A percentile compares a stretch with the other conserved stretches of the same genome.
phyloP scores from a whole-genome alignment of 1,140 invertebrate genomes.

The Drosophila grimshawi region DNA sequence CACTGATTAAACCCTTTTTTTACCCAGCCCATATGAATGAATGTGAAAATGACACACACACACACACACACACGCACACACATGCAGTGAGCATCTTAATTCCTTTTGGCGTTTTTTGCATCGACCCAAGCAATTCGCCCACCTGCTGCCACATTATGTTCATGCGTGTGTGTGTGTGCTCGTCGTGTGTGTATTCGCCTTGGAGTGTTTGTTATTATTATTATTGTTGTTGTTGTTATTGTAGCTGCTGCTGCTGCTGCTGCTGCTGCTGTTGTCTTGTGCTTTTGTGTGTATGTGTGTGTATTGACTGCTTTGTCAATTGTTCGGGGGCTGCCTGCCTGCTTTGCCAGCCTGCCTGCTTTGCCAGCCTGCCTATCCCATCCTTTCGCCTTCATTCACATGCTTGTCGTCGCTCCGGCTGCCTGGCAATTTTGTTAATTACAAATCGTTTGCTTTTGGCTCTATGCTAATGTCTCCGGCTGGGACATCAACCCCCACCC shows the following conservation, averaged over 20 bases:
- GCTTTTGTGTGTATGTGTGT: slow-evolving; percentile 26
- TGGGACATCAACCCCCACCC: slow-evolving; percentile 34
- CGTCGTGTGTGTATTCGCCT: slow-evolving; percentile 46
- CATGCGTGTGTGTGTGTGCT: slow-evolving; percentile 60
- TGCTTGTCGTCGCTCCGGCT: slow-evolving; percentile 48
- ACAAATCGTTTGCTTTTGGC: slow-evolving; percentile 81
- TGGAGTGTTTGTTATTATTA: slow-evolving; percentile 78
- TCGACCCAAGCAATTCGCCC: slow-evolving; percentile 53
- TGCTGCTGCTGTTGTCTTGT: slow-evolving; percentile 7
- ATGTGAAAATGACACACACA: slow-evolving; percentile 50
- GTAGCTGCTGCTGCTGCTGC: too few relatives aligned
- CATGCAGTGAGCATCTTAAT: slow-evolving; percentile 60
- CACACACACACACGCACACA: slow-evolving; percentile 18
- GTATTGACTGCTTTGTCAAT: slow-evolving; percentile 78
- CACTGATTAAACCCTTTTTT: slow-evolving; percentile 83
- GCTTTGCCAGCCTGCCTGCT: neutral
- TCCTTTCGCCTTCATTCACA: too few relatives aligned
- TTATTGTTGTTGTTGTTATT: slow-evolving; percentile 27
- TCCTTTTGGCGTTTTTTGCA: slow-evolving; percentile 79
- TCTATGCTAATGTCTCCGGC: slow-evolving; percentile 65
- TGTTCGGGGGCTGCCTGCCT: slow-evolving; percentile 54
- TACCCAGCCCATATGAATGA: slow-evolving; percentile 51
- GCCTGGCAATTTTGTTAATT: slow-evolving; percentile 85
- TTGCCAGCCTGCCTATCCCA: neutral
- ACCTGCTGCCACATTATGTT: slow-evolving; percentile 61